Percentiles rank a stretch among this genome's conserved stretches.
Conservation (phyloP, 2,797 vertebrate genomes). For the Pagetopsis macropterus region DNA sequence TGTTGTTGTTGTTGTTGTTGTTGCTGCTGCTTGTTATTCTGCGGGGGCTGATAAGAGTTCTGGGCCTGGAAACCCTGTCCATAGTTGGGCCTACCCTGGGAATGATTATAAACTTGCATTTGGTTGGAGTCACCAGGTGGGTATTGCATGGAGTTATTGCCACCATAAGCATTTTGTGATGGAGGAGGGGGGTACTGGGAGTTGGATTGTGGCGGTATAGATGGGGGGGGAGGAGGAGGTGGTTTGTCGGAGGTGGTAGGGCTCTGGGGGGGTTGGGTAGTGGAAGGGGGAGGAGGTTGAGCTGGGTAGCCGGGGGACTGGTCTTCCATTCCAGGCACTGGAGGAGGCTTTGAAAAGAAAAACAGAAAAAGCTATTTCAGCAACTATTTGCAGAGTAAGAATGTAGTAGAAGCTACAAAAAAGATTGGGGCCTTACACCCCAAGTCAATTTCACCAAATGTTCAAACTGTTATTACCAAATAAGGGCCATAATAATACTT, state of each 20-base stretch:
- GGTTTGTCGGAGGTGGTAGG: slow-evolving; percentile 83
- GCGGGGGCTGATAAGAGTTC: slow-evolving; percentile 74
- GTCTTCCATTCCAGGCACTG: slow-evolving; percentile 85
- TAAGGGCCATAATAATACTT: background rate
- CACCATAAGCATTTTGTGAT: slow-evolving; percentile 76
- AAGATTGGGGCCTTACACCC: background rate
- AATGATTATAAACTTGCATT: slow-evolving; percentile 79
- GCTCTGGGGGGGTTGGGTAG: slow-evolving; percentile 84
- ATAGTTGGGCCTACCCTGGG: slow-evolving; percentile 77
- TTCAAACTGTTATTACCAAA: no score
- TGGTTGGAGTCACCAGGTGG: slow-evolving; percentile 75
- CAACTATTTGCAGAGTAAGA: background rate
- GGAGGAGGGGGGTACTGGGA: slow-evolving; percentile 77
- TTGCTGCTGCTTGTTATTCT: slow-evolving; percentile 74
- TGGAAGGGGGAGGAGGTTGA: slow-evolving; percentile 78
- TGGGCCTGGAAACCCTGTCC: slow-evolving; percentile 77
- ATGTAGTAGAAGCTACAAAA: background rate
- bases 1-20: slow-evolving; percentile 71
- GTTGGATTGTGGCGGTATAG: slow-evolving; percentile 80
- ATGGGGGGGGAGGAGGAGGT: slow-evolving; percentile 78
- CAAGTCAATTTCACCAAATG: background rate
- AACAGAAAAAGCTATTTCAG: background rate
- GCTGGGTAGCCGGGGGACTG: slow-evolving; percentile 77
- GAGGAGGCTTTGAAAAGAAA: slow-evolving; percentile 70
- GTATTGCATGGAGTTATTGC: slow-evolving; percentile 78